Conservation (phyloP, 2,113 vertebrate genomes). For the Odocoileus hemionus region DNA sequence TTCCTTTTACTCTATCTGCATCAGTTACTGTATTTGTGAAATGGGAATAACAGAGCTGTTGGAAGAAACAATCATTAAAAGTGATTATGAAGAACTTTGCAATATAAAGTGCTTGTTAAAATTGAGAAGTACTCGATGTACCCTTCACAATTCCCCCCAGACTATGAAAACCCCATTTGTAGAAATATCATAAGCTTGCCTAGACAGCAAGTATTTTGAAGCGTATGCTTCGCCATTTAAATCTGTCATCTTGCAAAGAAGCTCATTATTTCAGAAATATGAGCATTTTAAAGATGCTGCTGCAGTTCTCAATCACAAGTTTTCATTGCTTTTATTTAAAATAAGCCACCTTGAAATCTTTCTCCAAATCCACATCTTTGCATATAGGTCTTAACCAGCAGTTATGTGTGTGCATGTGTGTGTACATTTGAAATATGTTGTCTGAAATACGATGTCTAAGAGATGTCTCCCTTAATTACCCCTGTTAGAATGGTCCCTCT, state of each 20-base stretch:
- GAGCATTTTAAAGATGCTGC: conserved; percentile 70
- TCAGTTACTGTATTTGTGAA: conserved; percentile 59
- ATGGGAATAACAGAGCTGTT: conserved; percentile 51
- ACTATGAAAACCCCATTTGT: conserved; percentile 56
- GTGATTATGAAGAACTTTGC: conserved; percentile 65
- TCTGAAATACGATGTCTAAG: background rate
- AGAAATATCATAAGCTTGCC: conserved; percentile 65
- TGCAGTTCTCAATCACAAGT: conserved; percentile 67
- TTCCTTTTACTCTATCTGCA: conserved; percentile 18
- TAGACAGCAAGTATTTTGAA: conserved; percentile 70
- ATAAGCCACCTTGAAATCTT: conserved; percentile 42
- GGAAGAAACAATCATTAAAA: conserved; percentile 69
- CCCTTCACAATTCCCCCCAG: conserved; percentile 50
- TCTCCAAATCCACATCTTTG: background rate
- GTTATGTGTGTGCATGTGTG: background rate
- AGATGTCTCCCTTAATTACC: conserved; percentile 50
- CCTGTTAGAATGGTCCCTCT: conserved; percentile 1
- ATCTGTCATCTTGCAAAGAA: conserved; percentile 71
- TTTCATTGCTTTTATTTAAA: conserved; percentile 59
- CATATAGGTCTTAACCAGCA: background rate
- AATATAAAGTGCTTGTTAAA: conserved; percentile 64
- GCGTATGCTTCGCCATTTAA: conserved; percentile 66
- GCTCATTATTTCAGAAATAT: conserved; percentile 77
- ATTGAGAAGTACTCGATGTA: conserved; percentile 39
- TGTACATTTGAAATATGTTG: background rate